Conservation (phyloP, 2,113 vertebrate genomes). For the Uria aalge region DNA sequence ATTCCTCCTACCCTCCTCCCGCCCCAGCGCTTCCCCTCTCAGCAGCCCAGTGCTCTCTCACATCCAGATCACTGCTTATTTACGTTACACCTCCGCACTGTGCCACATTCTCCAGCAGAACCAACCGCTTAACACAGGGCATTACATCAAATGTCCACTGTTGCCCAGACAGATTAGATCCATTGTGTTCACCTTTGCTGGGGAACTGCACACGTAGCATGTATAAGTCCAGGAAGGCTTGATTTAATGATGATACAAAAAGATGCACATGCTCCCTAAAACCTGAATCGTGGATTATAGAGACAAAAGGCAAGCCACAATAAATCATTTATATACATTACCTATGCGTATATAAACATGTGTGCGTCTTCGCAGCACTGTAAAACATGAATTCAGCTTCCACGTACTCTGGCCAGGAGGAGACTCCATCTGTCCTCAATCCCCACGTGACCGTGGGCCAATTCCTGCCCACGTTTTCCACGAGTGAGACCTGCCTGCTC, state of each 20-base stretch:
- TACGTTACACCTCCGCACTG: neutral
- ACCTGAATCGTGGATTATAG: neutral
- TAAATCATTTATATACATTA: neutral
- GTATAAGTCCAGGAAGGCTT: neutral
- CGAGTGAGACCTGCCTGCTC: too few relatives aligned
- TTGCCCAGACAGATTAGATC: neutral
- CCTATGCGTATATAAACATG: neutral
- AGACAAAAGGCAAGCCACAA: neutral
- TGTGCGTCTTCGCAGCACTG: neutral
- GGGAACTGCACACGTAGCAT: neutral
- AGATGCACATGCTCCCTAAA: neutral
- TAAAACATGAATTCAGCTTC: neutral
- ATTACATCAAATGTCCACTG: accelerated
- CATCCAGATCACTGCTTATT: neutral
- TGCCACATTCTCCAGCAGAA: neutral
- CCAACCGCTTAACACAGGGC: neutral
- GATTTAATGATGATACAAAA: neutral
- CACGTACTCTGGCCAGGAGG: neutral
- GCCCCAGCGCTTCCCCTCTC: neutral
- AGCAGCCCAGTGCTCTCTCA: neutral
- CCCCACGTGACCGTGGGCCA: neutral
- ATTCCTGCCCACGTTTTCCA: neutral
- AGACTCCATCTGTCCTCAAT: neutral
- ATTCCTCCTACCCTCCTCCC: neutral
- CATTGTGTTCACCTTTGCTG: neutral